phyloP scores from a whole-genome alignment of 2,888 invertebrate species.

The Chirona hameri region DNA sequence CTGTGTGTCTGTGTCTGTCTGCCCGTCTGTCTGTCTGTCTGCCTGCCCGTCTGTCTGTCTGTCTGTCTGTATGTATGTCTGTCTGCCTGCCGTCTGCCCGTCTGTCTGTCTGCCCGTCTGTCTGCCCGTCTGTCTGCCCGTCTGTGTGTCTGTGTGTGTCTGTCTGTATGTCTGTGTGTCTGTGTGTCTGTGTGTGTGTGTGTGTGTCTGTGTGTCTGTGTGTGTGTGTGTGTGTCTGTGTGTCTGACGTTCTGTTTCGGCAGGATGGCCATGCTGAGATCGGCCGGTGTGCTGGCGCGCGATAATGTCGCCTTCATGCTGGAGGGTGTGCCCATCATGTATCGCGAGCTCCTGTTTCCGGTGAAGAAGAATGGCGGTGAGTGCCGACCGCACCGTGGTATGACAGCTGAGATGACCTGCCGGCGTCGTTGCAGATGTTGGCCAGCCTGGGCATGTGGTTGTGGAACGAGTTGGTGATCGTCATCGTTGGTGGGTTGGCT shows the following conservation, averaged over 20 bases:
- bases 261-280: slow-evolving; percentile 10
- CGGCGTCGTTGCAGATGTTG: not conserved
- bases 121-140: too few species aligned
- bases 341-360: not conserved
- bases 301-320: not conserved
- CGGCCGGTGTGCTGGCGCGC: not conserved
- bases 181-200: too few species aligned
- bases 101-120: too few species aligned
- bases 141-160: too few species aligned
- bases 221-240: not conserved
- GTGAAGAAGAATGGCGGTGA: slow-evolving; percentile 11
- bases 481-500: not conserved
- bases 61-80: too few species aligned
- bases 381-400: not conserved
- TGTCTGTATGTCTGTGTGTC: too few species aligned
- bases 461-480: not conserved
- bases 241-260: not conserved
- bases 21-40: too few species aligned
- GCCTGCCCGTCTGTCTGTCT: too few species aligned
- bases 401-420: not conserved
- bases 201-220: too few species aligned
- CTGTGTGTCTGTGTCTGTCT: too few species aligned
- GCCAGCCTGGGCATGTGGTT: not conserved
- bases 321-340: slow-evolving; percentile 22
- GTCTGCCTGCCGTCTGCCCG: too few species aligned